Evolutionary conservation across 92 coral and sea anemone genomes (phyloP), one percentile per base, ranked within the genome.

Genomic region (Pocillopora grandis): DNA sequence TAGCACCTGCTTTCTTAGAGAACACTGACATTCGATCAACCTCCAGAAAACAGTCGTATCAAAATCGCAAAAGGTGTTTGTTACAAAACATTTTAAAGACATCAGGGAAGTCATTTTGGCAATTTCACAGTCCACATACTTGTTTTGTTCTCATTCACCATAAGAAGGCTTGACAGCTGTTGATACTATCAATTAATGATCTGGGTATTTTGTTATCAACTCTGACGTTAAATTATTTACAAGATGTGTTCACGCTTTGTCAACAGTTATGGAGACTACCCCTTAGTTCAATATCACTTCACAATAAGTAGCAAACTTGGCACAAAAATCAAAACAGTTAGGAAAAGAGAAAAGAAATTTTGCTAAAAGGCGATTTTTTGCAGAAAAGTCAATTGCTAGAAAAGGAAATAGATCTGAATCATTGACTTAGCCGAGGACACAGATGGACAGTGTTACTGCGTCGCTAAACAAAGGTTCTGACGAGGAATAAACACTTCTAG

Each of bases 151-250:
- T 9, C 1, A 19, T 23, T 12, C 77, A 81, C 67, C 70, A 68
- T 37, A 37, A 19, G 57, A 11, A 35, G 42, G 42, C 27, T 16
- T 70, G 42, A 71, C 85, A 71, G 84, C 86, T 82, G 79, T 71
- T 82, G 79, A 72, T 27, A 59, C 12, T 49, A 82, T 82, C 86
- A 82, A 82, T 83, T 20, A 83, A 83, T 83, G 80, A 73, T 63
- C 80, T 65, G 27, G 80, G 74, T 62, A 75, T 83, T 64, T 83
- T 83, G 80, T 83, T 83, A 61, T 83, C 73, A 75, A 83, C 13
- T 37, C 70, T n/a, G 57, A 83, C 60, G 75, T 21, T 66, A 72
- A 73, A 27, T 62, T 15, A 21, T 49, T 74, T 12, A 74, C 63
- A 74, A 73, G 67, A 72, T 48, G 61, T 12, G 72, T 74, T 62